A percentile compares a stretch with the other conserved stretches of the same genome.
Evolutionary conservation across 2,797 vertebrate genomes (phyloP).

Genomic region (Tapirus indicus): DNA sequence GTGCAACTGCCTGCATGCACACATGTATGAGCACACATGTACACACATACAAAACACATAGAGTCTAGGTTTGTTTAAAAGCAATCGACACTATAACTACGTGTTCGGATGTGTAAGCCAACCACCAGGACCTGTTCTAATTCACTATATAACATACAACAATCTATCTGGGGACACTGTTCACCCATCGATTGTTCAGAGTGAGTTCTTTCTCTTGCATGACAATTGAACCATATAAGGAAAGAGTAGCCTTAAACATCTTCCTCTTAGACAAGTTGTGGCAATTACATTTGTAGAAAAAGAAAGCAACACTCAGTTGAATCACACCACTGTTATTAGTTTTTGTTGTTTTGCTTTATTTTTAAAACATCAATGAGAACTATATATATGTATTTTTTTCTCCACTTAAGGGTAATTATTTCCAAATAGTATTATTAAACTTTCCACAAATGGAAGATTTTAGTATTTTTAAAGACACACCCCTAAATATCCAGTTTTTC

Average conservation of each 20-base stretch:
- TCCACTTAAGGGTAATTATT: background rate
- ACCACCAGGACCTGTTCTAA: background rate
- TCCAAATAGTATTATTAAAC: conserved; percentile 15
- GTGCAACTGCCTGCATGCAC: background rate
- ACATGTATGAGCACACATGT: background rate
- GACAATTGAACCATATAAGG: background rate
- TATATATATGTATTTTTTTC: background rate
- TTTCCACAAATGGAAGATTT: conserved; percentile 28
- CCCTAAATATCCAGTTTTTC: conserved; percentile 49
- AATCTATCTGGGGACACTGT: background rate
- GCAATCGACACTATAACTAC: background rate
- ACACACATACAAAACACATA: background rate
- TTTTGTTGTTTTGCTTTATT: background rate
- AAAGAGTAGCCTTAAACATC: background rate
- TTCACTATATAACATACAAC: accelerated
- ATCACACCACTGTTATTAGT: background rate
- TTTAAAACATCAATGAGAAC: background rate
- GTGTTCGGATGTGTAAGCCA: background rate
- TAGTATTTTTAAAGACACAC: background rate
- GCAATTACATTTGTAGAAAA: background rate
- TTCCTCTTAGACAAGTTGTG: background rate
- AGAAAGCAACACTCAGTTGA: background rate
- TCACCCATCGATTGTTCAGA: background rate
- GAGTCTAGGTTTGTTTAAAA: background rate
- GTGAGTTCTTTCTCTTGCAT: background rate